Conservation (phyloP, 35 echinoderm and acorn worm species). For the Apostichopus japonicus region DNA sequence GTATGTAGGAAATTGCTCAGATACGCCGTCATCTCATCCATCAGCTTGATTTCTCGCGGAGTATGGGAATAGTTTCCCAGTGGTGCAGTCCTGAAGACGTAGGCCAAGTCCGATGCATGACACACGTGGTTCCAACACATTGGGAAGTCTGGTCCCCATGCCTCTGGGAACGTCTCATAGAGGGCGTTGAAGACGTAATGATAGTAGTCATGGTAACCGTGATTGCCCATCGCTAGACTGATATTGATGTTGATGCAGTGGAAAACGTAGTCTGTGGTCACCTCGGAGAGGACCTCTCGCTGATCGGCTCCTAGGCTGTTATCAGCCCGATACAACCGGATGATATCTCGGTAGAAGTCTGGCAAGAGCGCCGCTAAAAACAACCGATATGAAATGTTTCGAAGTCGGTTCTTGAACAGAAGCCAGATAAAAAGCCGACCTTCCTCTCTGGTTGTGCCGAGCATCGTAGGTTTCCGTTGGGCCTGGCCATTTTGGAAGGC, state of each 20-base stretch:
- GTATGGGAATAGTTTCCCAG: conserved; percentile 54
- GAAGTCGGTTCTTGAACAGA: conserved; percentile 43
- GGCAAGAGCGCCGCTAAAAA: conserved; percentile 39
- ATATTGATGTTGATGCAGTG: conserved; percentile 27
- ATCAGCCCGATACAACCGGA: conserved; percentile 47
- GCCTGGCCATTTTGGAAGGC: conserved; percentile 25
- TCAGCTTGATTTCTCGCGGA: conserved; percentile 2
- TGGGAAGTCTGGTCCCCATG: conserved; percentile 22
- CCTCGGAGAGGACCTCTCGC: conserved; percentile 22
- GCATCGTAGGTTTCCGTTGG: conserved; percentile 57
- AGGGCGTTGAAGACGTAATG: conserved; percentile 54
- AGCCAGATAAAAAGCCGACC: conserved; percentile 55
- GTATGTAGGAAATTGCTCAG: conserved; percentile 62
- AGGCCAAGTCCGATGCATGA: conserved; percentile 48
- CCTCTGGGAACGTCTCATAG: conserved; percentile 37
- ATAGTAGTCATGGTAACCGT: conserved; percentile 31
- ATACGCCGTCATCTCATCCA: conserved; percentile 43
- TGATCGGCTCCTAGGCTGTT: conserved; percentile 43
- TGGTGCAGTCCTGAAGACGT: conserved; percentile 47
- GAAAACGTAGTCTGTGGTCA: conserved; percentile 57
- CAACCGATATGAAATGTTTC: conserved; percentile 3
- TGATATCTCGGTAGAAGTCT: conserved; percentile 26
- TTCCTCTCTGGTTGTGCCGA: conserved; percentile 55
- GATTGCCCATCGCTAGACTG: conserved; percentile 33
- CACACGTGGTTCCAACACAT: conserved; percentile 54